phyloP scores from a whole-genome alignment of 2,797 vertebrate genomes.

The Spinus olivaceus region DNA sequence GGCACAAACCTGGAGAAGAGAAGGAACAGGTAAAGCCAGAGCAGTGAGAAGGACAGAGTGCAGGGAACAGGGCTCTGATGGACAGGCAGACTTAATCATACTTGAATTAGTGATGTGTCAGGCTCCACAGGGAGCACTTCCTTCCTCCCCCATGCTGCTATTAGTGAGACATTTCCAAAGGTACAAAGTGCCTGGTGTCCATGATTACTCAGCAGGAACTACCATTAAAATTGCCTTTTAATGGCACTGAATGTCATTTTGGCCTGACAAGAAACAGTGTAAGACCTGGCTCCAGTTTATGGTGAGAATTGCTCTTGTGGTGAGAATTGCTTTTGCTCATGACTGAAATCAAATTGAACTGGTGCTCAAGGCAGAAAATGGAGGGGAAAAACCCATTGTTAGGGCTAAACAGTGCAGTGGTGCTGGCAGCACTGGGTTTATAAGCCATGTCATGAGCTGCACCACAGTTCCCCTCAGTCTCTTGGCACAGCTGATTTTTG shows the following conservation, averaged over 20 bases:
- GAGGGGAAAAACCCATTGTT: rapidly evolving
- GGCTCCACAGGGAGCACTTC: neutral
- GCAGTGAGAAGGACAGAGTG: neutral
- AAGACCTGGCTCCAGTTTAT: neutral
- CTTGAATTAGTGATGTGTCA: neutral
- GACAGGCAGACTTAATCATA: neutral
- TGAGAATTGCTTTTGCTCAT: neutral
- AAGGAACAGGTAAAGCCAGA: neutral
- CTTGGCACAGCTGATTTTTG: neutral
- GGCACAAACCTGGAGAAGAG: neutral
- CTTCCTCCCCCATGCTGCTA: neutral
- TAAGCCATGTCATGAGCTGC: neutral
- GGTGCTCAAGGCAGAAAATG: neutral
- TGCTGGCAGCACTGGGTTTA: neutral
- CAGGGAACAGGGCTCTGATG: neutral
- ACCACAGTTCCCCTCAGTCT: neutral
- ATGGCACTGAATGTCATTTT: neutral
- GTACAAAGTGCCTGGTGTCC: neutral
- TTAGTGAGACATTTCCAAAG: neutral
- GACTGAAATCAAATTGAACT: neutral
- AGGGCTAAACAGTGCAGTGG: neutral
- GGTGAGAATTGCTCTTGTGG: neutral
- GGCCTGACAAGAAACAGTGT: neutral
- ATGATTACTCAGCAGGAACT: neutral
- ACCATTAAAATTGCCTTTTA: neutral